Base-by-base conservation (phyloP, 2,113 vertebrate species). In the Orientallactaga bullata region DNA sequence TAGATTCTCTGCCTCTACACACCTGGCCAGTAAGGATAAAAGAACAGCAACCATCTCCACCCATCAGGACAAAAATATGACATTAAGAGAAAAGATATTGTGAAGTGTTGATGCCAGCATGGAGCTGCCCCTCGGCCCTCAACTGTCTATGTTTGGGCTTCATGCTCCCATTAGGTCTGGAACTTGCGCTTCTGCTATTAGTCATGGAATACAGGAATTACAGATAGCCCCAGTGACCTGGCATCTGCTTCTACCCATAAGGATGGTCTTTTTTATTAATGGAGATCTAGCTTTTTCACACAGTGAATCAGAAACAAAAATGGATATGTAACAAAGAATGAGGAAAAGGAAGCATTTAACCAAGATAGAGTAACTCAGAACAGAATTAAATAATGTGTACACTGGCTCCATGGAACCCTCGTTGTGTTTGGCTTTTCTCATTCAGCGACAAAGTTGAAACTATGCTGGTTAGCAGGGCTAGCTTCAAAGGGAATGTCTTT, bases 391-490 rank as follows among this genome's bases (percentile, higher is more conserved):
- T 63, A 68, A 51, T 16, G 10, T 32, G n/a, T 12, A 24, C 21
- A 30, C 18, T 30, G 17, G 8, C 13, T 71, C 13, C 28, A 0
- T 74, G 2, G 28, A 39, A 5, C 9, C 35, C 47, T n/a, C 26
- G 26, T 83, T 71, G 37, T 24, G 23, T 37, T 32, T 20, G 3
- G 15, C 9, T 35, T 66, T 23, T 37, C 17, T 87, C 0, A 4
- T 11, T 26, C 1, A 63, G 35, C 21, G 18, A 32, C 21, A 30
- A 88, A 47, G 42, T 58, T 61, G 18, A 23, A 83, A 60, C 0
- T 0, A 2, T 32, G 4, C 20, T 61, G 20, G 28, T 8, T 7
- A 9, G 12, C 16, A 26, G 28, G 39, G 68, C 2, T 51, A 7
- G 21, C 1, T 1, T 47, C 17, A 47, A 21, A 63, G 28, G 39